These are phyloP conservation scores for Mesoligia furuncula DNA, from an alignment of 2,888 invertebrate genomes.

Conservation along the genomic window DNA sequence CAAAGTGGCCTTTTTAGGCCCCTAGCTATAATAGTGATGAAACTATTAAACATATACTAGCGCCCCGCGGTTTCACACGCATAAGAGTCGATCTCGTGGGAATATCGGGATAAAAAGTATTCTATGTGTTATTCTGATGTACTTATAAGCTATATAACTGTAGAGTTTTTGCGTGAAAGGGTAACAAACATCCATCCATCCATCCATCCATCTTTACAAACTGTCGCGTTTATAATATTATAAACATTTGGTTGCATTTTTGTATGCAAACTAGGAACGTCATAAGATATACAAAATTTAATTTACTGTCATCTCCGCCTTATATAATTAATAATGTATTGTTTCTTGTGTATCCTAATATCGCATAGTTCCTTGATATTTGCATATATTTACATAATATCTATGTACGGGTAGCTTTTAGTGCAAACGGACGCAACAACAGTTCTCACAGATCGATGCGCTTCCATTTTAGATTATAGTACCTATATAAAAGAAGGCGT, in stretches of 20 bases:
- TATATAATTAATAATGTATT: neutral
- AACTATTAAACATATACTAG: too few species aligned
- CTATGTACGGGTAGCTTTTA: neutral
- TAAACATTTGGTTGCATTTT: neutral
- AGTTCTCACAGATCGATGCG: slow-evolving; percentile 11
- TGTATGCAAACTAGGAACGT: neutral
- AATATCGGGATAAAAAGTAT: too few species aligned
- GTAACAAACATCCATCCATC: too few species aligned
- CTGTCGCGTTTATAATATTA: too few species aligned
- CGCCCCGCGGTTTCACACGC: too few species aligned
- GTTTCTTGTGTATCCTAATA: neutral
- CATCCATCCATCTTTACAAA: too few species aligned
- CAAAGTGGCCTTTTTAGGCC: too few species aligned
- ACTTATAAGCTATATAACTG: too few species aligned
- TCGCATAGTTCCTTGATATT: neutral
- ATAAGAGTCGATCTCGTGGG: too few species aligned
- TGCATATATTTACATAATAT: neutral
- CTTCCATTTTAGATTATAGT: slow-evolving; percentile 18
- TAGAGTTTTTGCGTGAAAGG: too few species aligned
- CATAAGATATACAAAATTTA: neutral
- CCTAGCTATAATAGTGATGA: too few species aligned
- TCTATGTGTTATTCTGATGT: too few species aligned
- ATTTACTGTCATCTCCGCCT: neutral
- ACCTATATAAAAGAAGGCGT: slow-evolving; percentile 43
- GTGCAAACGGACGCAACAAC: slow-evolving; percentile 9